phyloP scores from a whole-genome alignment of 2,113 vertebrate genomes.

The Ivindomyrus marchei region DNA sequence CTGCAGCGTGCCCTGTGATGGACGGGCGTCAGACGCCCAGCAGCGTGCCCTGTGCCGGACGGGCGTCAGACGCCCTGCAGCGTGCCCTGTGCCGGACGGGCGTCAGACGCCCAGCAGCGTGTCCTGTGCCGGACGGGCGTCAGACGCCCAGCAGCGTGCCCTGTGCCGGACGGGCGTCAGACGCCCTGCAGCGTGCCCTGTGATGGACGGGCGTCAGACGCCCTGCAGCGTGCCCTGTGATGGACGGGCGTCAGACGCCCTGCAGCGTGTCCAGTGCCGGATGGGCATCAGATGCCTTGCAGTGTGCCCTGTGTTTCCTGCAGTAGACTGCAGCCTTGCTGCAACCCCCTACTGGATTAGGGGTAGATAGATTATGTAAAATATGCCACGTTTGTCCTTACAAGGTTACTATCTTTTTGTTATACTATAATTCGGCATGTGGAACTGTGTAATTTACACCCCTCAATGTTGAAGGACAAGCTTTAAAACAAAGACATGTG shows the following conservation, averaged over 20 bases:
- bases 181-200: too few species aligned
- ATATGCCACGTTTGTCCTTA: not conserved
- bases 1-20: too few species aligned
- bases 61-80: not conserved
- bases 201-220: too few species aligned
- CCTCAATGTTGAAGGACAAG: not conserved
- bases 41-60: too few species aligned
- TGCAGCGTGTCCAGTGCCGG: too few species aligned
- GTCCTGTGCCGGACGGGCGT: not conserved
- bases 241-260: too few species aligned
- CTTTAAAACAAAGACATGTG: not conserved
- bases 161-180: too few species aligned
- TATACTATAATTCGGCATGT: not conserved
- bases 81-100: not conserved
- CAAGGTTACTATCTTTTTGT: not conserved
- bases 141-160: too few species aligned
- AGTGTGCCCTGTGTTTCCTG: not conserved
- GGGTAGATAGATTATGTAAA: not conserved
- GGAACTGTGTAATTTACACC: not conserved
- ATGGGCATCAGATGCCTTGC: too few species aligned
- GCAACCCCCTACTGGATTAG: not conserved
- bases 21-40: fast-evolving
- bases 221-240: not conserved
- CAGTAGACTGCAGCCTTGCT: not conserved
- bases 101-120: not conserved